Evolutionary conservation across 2,797 vertebrate genomes (phyloP).

Genomic region (Sebastes steindachneri): DNA sequence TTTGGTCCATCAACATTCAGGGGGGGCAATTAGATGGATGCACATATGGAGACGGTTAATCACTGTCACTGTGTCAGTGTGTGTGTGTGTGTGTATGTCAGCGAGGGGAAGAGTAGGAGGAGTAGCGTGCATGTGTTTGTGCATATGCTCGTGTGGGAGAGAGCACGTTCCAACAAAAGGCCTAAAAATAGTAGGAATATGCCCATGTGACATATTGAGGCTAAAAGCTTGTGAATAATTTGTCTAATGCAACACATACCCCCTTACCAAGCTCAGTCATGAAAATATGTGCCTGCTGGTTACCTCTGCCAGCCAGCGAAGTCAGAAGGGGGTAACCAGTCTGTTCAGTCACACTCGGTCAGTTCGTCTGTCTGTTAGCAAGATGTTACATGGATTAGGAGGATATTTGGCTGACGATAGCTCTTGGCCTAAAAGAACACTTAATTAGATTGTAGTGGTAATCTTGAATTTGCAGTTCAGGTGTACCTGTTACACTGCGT

Average conservation of each 20-base stretch:
- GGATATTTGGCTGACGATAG: not conserved
- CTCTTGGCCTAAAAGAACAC: not conserved
- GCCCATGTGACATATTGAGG: constrained; percentile 81
- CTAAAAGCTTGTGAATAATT: constrained; percentile 84
- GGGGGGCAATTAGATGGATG: constrained; percentile 43
- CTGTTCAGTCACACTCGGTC: constrained; percentile 25
- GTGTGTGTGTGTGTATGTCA: constrained; percentile 17
- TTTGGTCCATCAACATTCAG: constrained; percentile 35
- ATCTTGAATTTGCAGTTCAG: not conserved
- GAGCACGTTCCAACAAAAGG: constrained; percentile 71
- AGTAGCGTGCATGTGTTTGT: constrained; percentile 37
- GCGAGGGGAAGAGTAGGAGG: constrained; percentile 19
- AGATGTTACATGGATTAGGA: not conserved
- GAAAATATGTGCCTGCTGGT: constrained; percentile 55
- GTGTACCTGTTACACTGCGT: not conserved
- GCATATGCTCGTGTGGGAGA: constrained; percentile 62
- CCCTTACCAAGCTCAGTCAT: constrained; percentile 41
- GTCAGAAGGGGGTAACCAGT: constrained; percentile 27
- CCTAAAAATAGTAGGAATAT: constrained; percentile 81
- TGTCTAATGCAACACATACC: constrained; percentile 73
- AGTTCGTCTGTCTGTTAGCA: constrained; percentile 1
- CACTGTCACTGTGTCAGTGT: constrained; percentile 50
- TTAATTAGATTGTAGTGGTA: not conserved
- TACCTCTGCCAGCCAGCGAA: constrained; percentile 52
- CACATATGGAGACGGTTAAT: constrained; percentile 64